phyloP scores from a whole-genome alignment of 2,797 vertebrate genomes.

The Gymnodraco acuticeps region DNA sequence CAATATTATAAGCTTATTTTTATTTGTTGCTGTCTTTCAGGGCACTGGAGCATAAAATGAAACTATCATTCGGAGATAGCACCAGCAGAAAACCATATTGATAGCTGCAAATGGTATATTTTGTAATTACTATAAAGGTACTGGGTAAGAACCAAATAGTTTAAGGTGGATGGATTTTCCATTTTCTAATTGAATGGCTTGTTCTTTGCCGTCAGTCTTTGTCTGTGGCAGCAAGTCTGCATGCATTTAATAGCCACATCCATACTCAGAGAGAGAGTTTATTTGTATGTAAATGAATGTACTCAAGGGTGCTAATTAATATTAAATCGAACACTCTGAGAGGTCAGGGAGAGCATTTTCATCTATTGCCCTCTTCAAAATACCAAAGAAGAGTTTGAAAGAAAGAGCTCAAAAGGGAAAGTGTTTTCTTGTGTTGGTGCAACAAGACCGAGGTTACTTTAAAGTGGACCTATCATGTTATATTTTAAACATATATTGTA shows the following conservation, averaged over 20 bases:
- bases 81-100: constrained; percentile 63
- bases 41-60: constrained; percentile 76
- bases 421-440: background rate
- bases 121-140: constrained; percentile 84
- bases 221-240: constrained; percentile 63
- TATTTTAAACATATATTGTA: too few relatives aligned
- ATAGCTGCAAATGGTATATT: constrained; percentile 75
- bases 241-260: constrained; percentile 61
- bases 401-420: background rate
- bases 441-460: background rate
- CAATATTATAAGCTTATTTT: constrained; percentile 58
- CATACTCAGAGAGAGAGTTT: constrained; percentile 41
- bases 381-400: constrained; percentile 19
- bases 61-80: constrained; percentile 70
- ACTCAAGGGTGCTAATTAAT: constrained; percentile 60
- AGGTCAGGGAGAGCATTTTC: constrained; percentile 45
- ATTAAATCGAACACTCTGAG: constrained; percentile 56
- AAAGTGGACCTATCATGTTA: too few relatives aligned
- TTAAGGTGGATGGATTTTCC: constrained; percentile 73
- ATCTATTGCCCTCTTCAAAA: constrained; percentile 23
- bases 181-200: constrained; percentile 77
- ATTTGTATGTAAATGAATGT: constrained; percentile 63
- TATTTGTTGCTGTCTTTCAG: constrained; percentile 70
- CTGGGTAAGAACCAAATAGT: constrained; percentile 72
- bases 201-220: constrained; percentile 65